Conservation (phyloP, 2,888 invertebrate genomes). For the Orthosia gothica region DNA sequence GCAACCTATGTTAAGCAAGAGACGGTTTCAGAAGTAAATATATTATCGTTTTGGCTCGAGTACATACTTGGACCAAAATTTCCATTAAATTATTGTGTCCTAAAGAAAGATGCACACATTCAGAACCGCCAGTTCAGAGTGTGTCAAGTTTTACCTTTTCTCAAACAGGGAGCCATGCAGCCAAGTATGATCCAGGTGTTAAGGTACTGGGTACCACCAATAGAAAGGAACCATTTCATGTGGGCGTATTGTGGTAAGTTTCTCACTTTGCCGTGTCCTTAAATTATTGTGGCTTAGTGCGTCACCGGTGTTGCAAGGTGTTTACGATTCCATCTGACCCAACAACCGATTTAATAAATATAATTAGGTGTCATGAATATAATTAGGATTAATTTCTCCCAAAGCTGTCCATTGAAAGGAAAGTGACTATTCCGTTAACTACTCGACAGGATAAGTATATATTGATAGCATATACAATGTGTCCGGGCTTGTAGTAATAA, state of each 20-base stretch:
- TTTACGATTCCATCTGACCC: neutral
- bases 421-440: conserved; percentile 22
- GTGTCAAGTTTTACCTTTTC: neutral
- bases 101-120: neutral
- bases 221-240: conserved; percentile 88
- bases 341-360: neutral
- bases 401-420: conserved; percentile 5
- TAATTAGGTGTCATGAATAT: conserved; percentile 4
- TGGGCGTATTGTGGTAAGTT: conserved; percentile 89
- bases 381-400: conserved; percentile 9
- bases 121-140: neutral
- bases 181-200: conserved; percentile 89
- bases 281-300: neutral
- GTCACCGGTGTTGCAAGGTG: neutral
- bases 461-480: neutral
- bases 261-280: neutral
- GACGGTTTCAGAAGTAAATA: neutral
- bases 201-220: conserved; percentile 87
- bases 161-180: conserved; percentile 85
- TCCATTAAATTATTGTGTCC: neutral
- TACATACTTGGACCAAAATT: neutral
- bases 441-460: conserved; percentile 1
- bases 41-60: neutral
- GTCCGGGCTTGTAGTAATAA: too few relatives aligned
- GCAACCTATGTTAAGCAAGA: neutral